Base-by-base conservation (phyloP, 2,113 vertebrate genomes). In the Pyrgilauda ruficollis region DNA sequence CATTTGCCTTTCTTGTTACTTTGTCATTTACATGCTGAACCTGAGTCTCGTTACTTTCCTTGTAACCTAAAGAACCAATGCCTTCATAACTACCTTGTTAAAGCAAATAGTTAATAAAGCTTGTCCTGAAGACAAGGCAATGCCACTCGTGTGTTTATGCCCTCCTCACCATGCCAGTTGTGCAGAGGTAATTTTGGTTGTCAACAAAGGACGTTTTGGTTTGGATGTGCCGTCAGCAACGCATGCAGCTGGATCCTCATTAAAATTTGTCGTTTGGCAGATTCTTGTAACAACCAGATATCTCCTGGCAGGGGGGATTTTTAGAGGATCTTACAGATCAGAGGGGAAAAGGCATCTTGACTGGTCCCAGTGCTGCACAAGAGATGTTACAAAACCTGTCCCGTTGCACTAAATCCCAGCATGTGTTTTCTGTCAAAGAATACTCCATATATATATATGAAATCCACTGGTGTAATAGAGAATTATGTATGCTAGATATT, bases 61-160 rank as follows among this genome's bases (percentile, higher is more conserved):
- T 59, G 53, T 59, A 96, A 97, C 82, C 81, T 96, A 82, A 97
- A 96, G 81, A 97, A 92, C 94, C 7, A 58, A 97, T 97, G 97
- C 97, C 98, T 98, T 98, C 96, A 75, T 97, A 87, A 93, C 49
- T 94, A 95, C 55, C 67, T 66, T 94, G 78, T 98, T 97, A 97
- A 94, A 96, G 93, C 90, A 91, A 95, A 98, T 93, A 13, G 14
- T 94, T 96, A 98, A 98, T 98, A 98, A 98, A 98, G 96, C 91
- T 97, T 92, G 67, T 97, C 97, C 97, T 82, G 95, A 97, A 90
- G 72, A 96, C 11, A 31, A 96, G 52, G 26, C 6, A 2, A 31
- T 90, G 83, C 46, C 13, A 5, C 52, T 61, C 8, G 3, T 86
- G 73, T 91, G 73, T 86, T 96, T 73, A 2, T 85, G 70, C 19